Evolutionary conservation across 1,140 invertebrate species (phyloP), one percentile per base, ranked within the genome.

Genomic region (Hormaphis cornu): DNA sequence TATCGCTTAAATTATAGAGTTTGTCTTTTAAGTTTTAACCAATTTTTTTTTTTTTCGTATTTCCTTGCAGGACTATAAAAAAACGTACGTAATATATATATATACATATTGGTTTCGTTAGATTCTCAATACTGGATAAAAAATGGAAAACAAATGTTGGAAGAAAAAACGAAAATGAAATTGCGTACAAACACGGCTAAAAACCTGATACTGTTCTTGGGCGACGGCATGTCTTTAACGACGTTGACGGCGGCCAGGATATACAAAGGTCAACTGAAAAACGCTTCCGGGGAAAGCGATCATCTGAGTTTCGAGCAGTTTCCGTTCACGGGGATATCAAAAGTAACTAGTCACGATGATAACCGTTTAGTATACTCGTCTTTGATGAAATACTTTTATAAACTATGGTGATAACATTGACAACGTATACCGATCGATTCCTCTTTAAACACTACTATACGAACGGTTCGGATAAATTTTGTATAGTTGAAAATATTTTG

Each of bases 271-370:
- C 87, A 89, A 74, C 76, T 78, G 0, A 44, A 76, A 1, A 81
- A 81, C 0, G 71, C 72, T 18, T 73, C 76, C 8, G 88, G 84
- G 5, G 88, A 91, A 77, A 87, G 90, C 72, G 76, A 78, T 35
- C 75, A 83, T 42, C 77, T 92, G 20, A 82, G 83, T 22, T 91
- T 89, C 75, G 90, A 93, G 74, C 82, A 85, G 69, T 92, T 92
- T 74, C 89, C 89, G 3, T 80, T 86, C 59, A 81, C 82, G 5
- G 89, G 84, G 12, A 77, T 92, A 2, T 82, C 86, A 0, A 90
- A 90, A 82, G 89, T 90, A 77, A 75, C 33, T 37, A 20, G 6
- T 37, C 7, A 37, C 14, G 16, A 46, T n/a, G 18, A 46, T 22
- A 2, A 22, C 18, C 46, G 20, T 5, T 50, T 50, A n/a, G 12